phyloP scores from a whole-genome alignment of 2,113 vertebrate genomes.

The Oplegnathus fasciatus region DNA sequence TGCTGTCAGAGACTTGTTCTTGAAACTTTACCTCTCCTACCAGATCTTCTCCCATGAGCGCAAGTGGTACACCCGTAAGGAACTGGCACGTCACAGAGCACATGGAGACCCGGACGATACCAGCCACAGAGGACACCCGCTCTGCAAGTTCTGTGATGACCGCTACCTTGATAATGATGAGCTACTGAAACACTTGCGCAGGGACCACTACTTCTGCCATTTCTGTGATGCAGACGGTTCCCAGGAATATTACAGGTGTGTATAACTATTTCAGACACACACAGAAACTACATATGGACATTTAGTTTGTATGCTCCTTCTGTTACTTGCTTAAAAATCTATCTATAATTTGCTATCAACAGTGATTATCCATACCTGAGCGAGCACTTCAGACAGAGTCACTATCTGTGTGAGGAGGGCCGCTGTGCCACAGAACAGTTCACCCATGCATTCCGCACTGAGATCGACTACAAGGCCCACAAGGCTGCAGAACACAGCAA shows the following conservation, averaged over 20 bases:
- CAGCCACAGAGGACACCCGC: constrained; percentile 95
- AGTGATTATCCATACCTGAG: constrained; percentile 95
- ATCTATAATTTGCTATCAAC: neutral
- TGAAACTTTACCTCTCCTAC: neutral
- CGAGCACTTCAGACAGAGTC: constrained; percentile 95
- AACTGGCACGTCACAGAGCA: constrained; percentile 93
- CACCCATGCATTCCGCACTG: constrained; percentile 95
- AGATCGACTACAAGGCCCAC: constrained; percentile 98
- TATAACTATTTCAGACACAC: neutral
- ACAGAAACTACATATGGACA: neutral
- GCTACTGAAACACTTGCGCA: constrained; percentile 93
- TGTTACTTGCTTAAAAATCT: no score
- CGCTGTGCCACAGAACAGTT: constrained; percentile 94
- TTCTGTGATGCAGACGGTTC: constrained; percentile 97
- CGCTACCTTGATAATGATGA: constrained; percentile 98
- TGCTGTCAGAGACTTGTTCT: neutral
- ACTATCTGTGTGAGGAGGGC: constrained; percentile 97
- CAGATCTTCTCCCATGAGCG: constrained; percentile 95
- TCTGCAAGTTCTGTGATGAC: constrained; percentile 98
- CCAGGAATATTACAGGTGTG: constrained; percentile 97
- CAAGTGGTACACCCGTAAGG: constrained; percentile 97
- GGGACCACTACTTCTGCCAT: constrained; percentile 98
- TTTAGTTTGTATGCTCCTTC: no score
- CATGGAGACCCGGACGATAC: constrained; percentile 97
- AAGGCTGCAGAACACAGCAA: constrained; percentile 94